Evolutionary conservation across 2,888 invertebrate species (phyloP).

Genomic region (Hypena proboscidalis): DNA sequence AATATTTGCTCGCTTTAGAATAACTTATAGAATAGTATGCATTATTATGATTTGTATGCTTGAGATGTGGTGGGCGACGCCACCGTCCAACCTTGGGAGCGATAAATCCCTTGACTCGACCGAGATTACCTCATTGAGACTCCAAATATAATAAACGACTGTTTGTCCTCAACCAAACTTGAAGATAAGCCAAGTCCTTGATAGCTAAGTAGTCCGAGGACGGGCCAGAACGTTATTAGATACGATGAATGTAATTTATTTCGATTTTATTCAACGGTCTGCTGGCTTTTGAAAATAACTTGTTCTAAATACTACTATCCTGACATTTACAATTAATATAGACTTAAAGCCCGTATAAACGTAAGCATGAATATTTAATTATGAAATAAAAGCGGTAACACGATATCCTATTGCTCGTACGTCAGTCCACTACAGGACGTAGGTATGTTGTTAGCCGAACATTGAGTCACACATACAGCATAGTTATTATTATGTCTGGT

Average conservation of each 20-base stretch:
- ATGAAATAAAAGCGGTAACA: too few species aligned
- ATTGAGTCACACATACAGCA: constrained; percentile 30
- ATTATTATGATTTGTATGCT: constrained; percentile 2
- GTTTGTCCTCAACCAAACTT: constrained; percentile 16
- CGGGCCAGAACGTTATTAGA: too few species aligned
- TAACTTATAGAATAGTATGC: neutral
- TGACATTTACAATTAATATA: too few species aligned
- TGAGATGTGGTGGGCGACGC: constrained; percentile 37
- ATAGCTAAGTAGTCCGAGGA: neutral
- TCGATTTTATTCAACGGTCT: too few species aligned
- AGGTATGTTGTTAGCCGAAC: constrained; percentile 6
- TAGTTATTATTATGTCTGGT: too few species aligned
- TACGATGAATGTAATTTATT: too few species aligned
- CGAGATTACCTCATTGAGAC: constrained; percentile 25
- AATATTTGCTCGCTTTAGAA: too few species aligned
- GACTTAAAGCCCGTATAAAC: too few species aligned
- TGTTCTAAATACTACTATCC: too few species aligned
- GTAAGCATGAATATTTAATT: too few species aligned
- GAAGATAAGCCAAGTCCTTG: constrained; percentile 18
- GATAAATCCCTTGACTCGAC: constrained; percentile 36
- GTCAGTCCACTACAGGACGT: constrained; percentile 11
- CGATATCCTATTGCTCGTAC: too few species aligned
- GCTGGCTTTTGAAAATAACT: too few species aligned
- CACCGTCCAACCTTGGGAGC: constrained; percentile 35
- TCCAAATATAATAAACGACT: constrained; percentile 1